Conservation (phyloP, 2,888 invertebrate species). For the Andrena haemorrhoa region DNA sequence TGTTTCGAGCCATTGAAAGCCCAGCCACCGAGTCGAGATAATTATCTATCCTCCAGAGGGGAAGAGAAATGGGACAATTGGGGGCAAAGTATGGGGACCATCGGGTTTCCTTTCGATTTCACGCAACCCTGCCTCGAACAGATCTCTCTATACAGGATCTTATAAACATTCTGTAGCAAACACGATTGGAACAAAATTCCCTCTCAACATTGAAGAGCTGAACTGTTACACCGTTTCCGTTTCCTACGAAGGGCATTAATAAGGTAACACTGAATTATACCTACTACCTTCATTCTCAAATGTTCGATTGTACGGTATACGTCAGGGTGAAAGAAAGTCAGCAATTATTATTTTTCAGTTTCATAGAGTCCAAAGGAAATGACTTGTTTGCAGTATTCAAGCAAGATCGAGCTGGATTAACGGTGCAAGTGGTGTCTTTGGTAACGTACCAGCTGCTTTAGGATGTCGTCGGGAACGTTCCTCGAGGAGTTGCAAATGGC, state of each 20-base stretch:
- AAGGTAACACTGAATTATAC: no score
- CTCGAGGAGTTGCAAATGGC: constrained; percentile 94
- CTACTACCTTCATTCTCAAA: no score
- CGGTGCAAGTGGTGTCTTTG: not conserved
- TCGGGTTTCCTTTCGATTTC: constrained; percentile 37
- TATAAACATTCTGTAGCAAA: not conserved
- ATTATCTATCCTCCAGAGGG: constrained; percentile 70
- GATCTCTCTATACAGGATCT: not conserved
- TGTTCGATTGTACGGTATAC: no score
- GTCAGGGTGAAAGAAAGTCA: no score
- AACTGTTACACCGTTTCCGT: no score
- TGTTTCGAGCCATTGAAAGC: constrained; percentile 76
- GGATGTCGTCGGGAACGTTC: constrained; percentile 95
- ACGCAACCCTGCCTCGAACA: not conserved
- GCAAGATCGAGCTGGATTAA: not conserved
- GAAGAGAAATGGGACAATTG: constrained; percentile 9
- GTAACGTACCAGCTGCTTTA: constrained; percentile 87
- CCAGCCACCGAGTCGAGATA: constrained; percentile 66
- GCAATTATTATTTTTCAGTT: no score
- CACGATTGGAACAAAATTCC: not conserved
- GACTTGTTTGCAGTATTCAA: no score
- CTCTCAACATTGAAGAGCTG: no score
- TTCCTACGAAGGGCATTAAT: no score
- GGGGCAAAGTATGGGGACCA: not conserved
- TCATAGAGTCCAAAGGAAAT: no score